Evolutionary conservation across 2,797 vertebrate genomes (phyloP).

Genomic region (Tauraco hartlaubi): DNA sequence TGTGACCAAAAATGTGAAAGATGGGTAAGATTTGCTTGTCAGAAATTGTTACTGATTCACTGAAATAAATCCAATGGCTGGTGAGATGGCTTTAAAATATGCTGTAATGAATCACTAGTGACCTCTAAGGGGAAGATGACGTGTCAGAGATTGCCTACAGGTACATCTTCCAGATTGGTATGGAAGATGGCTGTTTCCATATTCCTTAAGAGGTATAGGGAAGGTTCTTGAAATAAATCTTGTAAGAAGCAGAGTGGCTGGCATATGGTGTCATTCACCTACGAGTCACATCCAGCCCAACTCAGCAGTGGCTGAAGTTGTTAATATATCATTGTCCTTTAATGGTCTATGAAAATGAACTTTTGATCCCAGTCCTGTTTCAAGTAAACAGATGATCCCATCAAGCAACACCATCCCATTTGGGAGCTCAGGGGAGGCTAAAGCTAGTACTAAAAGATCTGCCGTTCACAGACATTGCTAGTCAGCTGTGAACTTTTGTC

Average conservation of each 20-base stretch:
- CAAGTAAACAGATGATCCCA: conserved; percentile 67
- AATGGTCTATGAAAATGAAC: conserved; percentile 65
- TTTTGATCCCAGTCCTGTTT: conserved; percentile 60
- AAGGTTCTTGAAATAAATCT: conserved; percentile 11
- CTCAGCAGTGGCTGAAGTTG: conserved; percentile 13
- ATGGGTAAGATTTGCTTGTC: background rate
- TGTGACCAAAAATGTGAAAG: background rate
- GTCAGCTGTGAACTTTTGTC: conserved; percentile 57
- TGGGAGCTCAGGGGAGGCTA: conserved; percentile 50
- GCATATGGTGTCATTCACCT: conserved; percentile 6
- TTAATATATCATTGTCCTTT: conserved; percentile 35
- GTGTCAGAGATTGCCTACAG: conserved; percentile 12
- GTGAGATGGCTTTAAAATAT: background rate
- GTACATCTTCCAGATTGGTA: background rate
- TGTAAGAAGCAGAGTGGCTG: background rate
- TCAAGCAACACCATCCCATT: conserved; percentile 59
- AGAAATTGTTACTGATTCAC: conserved; percentile 2
- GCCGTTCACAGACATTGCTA: background rate
- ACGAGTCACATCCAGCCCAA: background rate
- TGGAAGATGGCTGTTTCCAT: background rate
- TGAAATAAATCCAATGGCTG: background rate
- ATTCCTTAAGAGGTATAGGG: background rate
- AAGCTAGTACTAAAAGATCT: conserved; percentile 37
- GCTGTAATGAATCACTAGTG: conserved; percentile 6
- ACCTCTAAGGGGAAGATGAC: background rate